Base-by-base conservation (phyloP, 1,140 invertebrate genomes). In the Eubasilissa regina region DNA sequence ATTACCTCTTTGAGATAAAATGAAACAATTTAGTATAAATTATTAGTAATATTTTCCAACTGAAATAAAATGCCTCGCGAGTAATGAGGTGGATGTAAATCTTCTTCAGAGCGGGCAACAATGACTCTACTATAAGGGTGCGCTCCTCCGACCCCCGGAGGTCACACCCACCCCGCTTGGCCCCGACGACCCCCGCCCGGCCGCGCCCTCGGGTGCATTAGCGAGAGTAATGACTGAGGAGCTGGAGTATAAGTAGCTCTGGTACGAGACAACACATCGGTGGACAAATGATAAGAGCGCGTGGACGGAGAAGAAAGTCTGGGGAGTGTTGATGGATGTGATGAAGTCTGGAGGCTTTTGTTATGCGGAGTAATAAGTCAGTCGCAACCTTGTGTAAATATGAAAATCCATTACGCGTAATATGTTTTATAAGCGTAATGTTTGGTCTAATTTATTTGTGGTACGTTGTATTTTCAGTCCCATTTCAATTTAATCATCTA, bases 51-150 rank as follows among this genome's bases (percentile, higher is more conserved):
- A 35, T 62, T 13, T 25, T 35, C 25, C 60, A 17, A 35, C 19
- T 12, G 25, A 62, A n/a, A 47, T 44, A 68, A 47, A 15, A 17
- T 47, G 64, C 64, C 45, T 68, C 19, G 64, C 64, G 9, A 47
- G 64, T 68, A 68, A 68, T 68, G 64, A 68, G 64, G 44, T 13
- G 45, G 64, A 68, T 47, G 64, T 68, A 68, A 17, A 68, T 68
- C 44, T 45, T 45, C 45, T 35, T 35, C 64, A n/a, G 44, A 44
- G 64, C 44, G n/a, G 64, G 64, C 44, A 68, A 68, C 64, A 68
- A 68, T 68, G 44, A 7, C 43, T 68, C 45, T 13, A 43, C 64
- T 8, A 45, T 45, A 15, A 6, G 64, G 44, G 62, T 66, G 62
- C n/a, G n/a, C 0, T 44, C 0, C 13, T 8, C 13, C 17, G n/a